Evolutionary conservation across 2,113 vertebrate species (phyloP), one percentile per base, ranked within the genome.

Genomic region (Peromyscus californicus): DNA sequence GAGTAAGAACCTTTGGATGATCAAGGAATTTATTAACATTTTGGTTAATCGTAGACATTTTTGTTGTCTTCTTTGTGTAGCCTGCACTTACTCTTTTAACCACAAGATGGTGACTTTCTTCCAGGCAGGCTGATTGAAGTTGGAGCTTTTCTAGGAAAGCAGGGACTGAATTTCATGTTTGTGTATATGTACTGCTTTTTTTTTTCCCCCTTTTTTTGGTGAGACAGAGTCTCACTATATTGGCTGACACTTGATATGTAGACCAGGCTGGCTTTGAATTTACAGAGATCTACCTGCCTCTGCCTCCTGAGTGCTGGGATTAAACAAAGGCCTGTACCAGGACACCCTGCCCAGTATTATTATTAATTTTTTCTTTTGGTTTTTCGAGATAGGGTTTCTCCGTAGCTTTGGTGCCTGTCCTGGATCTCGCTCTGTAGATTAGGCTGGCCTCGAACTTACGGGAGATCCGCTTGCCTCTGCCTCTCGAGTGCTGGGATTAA

Each of bases 31-130:
- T 85, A 42, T 85, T 45, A 42, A 31, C 39, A 1, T 65, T 85
- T 63, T 85, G 82, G 82, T 85, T 65, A 36, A 54, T 31, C 7
- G 45, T 57, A 17, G 59, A 42, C 3, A 3, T 33, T 59, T 72
- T 33, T 48, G 5, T 10, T 48, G 16, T 42, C 79, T 45, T 84
- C 79, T 45, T 84, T 75, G 54, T 33, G 0, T 26, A 29, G 54
- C 67, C n/a, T 90, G 93, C 57, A 80, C 69, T 95, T 80, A 61
- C 9, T 54, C 48, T 51, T 15, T 26, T 36, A 33, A 42, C 93
- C 96, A 72, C 91, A 89, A 94, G 96, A 10, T 91, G 97, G 96
- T 45, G 85, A 57, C 72, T 12, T 59, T 59, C 61, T 57, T 51
- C 75, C 21, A 16, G 24, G 57, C 39, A 12, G 42, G 36, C 19